These are phyloP conservation scores for Yponomeuta plumbellus DNA, from an alignment of 2,888 invertebrate genomes.

Conservation along the genomic window DNA sequence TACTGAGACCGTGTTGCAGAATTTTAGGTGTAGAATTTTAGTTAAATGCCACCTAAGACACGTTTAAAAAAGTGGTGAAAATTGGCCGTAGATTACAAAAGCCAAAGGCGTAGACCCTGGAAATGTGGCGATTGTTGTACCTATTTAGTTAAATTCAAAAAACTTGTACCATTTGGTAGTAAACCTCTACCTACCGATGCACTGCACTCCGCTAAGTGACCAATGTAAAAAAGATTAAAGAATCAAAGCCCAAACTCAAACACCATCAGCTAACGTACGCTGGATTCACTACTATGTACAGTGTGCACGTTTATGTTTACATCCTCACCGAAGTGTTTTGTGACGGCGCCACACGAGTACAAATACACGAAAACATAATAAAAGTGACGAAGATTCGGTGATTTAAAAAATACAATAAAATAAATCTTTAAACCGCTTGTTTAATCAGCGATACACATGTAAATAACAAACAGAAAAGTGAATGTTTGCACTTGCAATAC, in stretches of 20 bases:
- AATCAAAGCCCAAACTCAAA: conserved; percentile 27
- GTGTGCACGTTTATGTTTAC: conserved; percentile 24
- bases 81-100: too few relatives aligned
- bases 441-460: too few relatives aligned
- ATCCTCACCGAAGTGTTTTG: conserved; percentile 11
- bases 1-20: too few relatives aligned
- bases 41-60: neutral
- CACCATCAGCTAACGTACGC: conserved; percentile 26
- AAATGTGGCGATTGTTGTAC: too few relatives aligned
- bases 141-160: too few relatives aligned
- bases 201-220: neutral
- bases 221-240: neutral
- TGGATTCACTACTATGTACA: conserved; percentile 26
- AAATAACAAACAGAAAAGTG: too few relatives aligned
- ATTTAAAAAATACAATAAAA: neutral
- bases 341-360: conserved; percentile 1
- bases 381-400: neutral
- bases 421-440: neutral
- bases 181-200: neutral
- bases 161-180: too few relatives aligned
- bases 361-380: conserved; percentile 1
- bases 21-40: neutral
- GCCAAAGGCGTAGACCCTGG: too few relatives aligned
- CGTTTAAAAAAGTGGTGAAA: too few relatives aligned
- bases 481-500: too few relatives aligned